phyloP scores from a whole-genome alignment of 2,888 invertebrate genomes.

The Euzetes globulus region DNA sequence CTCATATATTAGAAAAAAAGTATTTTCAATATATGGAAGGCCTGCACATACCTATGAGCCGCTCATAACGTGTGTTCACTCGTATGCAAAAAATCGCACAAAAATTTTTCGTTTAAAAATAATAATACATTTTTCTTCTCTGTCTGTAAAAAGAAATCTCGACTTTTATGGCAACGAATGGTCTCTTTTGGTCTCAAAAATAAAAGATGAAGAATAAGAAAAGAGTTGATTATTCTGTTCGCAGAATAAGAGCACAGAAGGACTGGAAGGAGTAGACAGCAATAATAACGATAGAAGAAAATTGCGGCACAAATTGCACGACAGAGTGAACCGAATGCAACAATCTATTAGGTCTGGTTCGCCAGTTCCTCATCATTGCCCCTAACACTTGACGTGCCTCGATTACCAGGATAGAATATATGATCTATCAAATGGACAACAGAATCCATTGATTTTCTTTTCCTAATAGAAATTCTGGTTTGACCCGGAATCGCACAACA shows the following conservation, averaged over 20 bases:
- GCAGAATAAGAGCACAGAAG: background rate
- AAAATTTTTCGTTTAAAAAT: background rate
- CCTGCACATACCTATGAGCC: background rate
- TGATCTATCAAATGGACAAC: too few relatives aligned
- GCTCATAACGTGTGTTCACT: background rate
- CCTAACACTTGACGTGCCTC: background rate
- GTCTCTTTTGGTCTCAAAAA: too few relatives aligned
- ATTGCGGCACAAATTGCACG: background rate
- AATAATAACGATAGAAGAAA: background rate
- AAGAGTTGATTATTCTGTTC: background rate
- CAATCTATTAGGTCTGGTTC: background rate
- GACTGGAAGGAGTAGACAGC: background rate
- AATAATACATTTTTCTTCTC: too few relatives aligned
- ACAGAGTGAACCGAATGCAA: background rate
- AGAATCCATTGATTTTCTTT: too few relatives aligned
- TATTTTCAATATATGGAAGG: too few relatives aligned
- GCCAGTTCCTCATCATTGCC: slow-evolving; percentile 1
- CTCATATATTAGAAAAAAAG: too few relatives aligned
- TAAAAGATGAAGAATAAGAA: too few relatives aligned
- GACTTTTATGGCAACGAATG: too few relatives aligned
- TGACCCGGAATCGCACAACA: too few relatives aligned
- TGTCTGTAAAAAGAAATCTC: too few relatives aligned
- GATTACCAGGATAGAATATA: too few relatives aligned
- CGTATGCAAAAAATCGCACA: background rate
- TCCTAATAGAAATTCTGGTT: too few relatives aligned